Evolutionary conservation across 2,797 vertebrate genomes (phyloP).

Genomic region (Hapalemur alaotrensis): DNA sequence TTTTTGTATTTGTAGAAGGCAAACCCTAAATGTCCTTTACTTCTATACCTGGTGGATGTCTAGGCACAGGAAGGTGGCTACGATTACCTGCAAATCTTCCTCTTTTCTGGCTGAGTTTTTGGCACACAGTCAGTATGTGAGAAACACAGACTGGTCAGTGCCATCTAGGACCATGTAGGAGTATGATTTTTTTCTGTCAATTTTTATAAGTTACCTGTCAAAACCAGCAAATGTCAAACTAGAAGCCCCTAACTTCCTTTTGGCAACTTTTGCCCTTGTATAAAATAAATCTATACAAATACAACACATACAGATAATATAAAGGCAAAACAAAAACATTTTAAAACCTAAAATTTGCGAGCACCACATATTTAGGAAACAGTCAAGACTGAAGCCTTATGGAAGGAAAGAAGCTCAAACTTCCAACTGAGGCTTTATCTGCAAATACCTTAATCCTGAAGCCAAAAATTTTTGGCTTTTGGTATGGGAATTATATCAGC

Average conservation of each 20-base stretch:
- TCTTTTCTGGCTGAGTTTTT: background rate
- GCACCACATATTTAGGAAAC: background rate
- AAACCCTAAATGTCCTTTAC: background rate
- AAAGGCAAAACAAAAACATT: background rate
- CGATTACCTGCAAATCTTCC: background rate
- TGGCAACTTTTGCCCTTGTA: background rate
- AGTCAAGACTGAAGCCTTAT: background rate
- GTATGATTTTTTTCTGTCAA: background rate
- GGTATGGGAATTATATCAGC: background rate
- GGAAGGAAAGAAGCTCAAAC: background rate
- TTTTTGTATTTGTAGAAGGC: background rate
- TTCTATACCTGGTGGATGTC: background rate
- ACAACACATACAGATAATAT: background rate
- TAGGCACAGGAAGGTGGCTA: background rate
- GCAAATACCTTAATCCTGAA: background rate
- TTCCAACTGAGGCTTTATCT: background rate
- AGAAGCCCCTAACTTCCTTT: background rate
- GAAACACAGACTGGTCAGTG: background rate
- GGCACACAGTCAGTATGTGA: background rate
- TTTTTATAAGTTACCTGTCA: background rate
- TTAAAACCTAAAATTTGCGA: background rate
- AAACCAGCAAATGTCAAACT: background rate
- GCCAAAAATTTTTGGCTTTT: background rate
- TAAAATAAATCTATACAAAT: background rate
- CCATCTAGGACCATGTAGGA: background rate